phyloP scores from a whole-genome alignment of 2,888 invertebrate species.

The Tolmerus cingulatus region DNA sequence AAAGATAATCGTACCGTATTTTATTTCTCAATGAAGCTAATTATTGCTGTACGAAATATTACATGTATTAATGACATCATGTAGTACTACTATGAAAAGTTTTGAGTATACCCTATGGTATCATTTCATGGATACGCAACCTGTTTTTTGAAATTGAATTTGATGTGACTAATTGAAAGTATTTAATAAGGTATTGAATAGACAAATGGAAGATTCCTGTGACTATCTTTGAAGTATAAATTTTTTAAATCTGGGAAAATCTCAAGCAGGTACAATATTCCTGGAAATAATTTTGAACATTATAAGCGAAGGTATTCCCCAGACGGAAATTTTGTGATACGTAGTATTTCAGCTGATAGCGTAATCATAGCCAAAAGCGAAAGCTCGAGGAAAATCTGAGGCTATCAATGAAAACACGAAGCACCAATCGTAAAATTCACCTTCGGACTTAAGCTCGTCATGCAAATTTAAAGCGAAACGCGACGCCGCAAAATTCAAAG shows the following conservation, averaged over 20 bases:
- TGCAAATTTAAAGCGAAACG: not conserved
- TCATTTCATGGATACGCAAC: not conserved
- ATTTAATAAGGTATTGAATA: not conserved
- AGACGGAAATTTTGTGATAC: not conserved
- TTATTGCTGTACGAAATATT: too few relatives aligned
- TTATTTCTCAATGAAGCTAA: too few relatives aligned
- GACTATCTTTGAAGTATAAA: not conserved
- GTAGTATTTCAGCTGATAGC: not conserved
- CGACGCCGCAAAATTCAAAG: not conserved
- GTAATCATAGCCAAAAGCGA: not conserved
- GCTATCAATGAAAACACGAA: not conserved
- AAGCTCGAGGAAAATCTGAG: not conserved
- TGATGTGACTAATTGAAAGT: not conserved
- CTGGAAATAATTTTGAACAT: not conserved
- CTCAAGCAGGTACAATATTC: not conserved
- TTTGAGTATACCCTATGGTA: too few relatives aligned
- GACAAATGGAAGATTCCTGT: not conserved
- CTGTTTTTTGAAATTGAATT: not conserved
- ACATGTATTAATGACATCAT: too few relatives aligned
- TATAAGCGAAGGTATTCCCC: not conserved
- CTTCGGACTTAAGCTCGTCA: not conserved
- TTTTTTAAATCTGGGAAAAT: not conserved
- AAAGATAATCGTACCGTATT: too few relatives aligned
- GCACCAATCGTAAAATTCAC: not conserved
- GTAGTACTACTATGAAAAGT: too few relatives aligned